Percentiles rank a stretch among this genome's conserved stretches.
Evolutionary conservation across 1,140 invertebrate genomes (phyloP).

Genomic region (Palaemon carinicauda): DNA sequence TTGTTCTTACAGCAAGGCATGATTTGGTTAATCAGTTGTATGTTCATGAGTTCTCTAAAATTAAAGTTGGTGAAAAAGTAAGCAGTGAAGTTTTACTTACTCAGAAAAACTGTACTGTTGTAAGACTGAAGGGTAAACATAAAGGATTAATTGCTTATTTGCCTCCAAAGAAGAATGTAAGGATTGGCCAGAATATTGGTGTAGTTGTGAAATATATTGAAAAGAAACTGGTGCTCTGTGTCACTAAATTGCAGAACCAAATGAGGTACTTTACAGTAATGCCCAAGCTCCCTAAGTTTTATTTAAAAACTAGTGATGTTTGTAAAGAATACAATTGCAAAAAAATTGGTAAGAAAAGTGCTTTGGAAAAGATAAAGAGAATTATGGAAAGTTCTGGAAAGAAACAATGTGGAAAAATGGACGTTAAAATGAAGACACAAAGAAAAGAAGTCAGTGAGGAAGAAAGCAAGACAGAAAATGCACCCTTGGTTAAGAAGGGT

Average conservation of each 20-base stretch:
- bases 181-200: not conserved
- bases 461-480: not conserved
- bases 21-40: not conserved
- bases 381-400: not conserved
- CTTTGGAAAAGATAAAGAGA: too few species aligned
- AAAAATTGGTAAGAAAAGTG: too few species aligned
- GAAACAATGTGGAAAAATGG: not conserved
- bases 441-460: not conserved
- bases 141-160: slow-evolving; percentile 11
- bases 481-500: not conserved
- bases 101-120: not conserved
- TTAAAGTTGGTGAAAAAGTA: not conserved
- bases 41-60: not conserved
- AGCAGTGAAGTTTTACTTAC: slow-evolving; percentile 15
- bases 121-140: not conserved
- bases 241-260: not conserved
- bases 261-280: not conserved
- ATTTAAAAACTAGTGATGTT: not conserved
- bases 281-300: not conserved
- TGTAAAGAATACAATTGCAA: too few species aligned
- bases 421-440: not conserved
- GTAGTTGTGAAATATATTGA: slow-evolving; percentile 25
- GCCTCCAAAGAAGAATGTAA: not conserved
- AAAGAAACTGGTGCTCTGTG: not conserved
- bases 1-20: slow-evolving; percentile 8